Conservation (phyloP, 2,888 invertebrate species). For the Petrophora chlorosata region DNA sequence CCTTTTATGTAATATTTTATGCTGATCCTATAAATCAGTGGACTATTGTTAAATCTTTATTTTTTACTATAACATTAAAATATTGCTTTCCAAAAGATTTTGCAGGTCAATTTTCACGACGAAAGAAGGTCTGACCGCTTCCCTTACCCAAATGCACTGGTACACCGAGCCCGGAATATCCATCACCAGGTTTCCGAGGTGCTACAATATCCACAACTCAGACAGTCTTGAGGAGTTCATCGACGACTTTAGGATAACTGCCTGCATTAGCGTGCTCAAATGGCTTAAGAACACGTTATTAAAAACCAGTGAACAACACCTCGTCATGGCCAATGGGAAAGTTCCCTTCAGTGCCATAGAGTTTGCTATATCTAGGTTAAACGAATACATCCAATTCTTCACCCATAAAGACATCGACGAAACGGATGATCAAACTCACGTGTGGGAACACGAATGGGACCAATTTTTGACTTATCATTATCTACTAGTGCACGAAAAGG, state of each 20-base stretch:
- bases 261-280: conserved; percentile 92
- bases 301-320: conserved; percentile 79
- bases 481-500: conserved; percentile 86
- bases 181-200: conserved; percentile 92
- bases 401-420: conserved; percentile 91
- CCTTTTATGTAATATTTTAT: too few relatives aligned
- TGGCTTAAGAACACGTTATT: conserved; percentile 87
- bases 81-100: conserved; percentile 87
- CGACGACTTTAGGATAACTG: conserved; percentile 95
- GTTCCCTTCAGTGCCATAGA: conserved; percentile 90
- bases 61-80: neutral
- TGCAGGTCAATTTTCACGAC: conserved; percentile 95
- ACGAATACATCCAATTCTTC: conserved; percentile 89
- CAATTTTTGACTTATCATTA: conserved; percentile 89
- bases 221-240: conserved; percentile 93
- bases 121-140: conserved; percentile 93
- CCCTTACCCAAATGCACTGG: conserved; percentile 93
- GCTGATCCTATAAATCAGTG: too few relatives aligned
- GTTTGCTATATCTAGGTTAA: conserved; percentile 91
- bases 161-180: conserved; percentile 92
- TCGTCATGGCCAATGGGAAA: conserved; percentile 85
- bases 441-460: conserved; percentile 96
- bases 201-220: conserved; percentile 91
- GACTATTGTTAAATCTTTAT: too few relatives aligned
- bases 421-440: conserved; percentile 84